phyloP scores from a whole-genome alignment of 2,797 vertebrate genomes.

The Stomatorhinus walkeri region DNA sequence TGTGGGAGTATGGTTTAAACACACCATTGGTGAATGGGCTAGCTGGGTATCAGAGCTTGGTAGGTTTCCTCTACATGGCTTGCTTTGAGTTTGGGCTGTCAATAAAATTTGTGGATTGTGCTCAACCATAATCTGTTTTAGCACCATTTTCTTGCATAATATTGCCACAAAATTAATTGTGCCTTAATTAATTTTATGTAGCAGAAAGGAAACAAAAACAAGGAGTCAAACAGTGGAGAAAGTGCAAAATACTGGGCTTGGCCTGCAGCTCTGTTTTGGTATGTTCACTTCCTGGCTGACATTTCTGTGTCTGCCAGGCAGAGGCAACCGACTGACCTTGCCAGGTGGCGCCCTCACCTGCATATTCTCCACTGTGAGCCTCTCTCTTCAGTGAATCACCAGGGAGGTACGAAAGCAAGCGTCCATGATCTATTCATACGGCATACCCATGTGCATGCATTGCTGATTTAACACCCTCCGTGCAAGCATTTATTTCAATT shows the following conservation, averaged over 20 bases:
- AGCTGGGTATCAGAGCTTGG: neutral
- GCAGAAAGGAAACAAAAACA: neutral
- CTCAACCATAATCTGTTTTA: neutral
- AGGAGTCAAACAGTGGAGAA: neutral
- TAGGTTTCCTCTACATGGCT: neutral
- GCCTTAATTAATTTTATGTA: neutral
- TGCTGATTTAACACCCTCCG: neutral
- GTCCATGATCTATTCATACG: neutral
- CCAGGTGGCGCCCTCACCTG: neutral
- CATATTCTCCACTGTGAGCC: neutral
- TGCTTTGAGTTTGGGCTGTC: neutral
- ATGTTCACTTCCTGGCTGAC: neutral
- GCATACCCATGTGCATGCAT: neutral
- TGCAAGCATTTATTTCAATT: neutral
- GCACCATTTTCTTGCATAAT: neutral
- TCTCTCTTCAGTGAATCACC: neutral
- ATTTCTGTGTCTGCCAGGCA: neutral
- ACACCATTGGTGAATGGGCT: neutral
- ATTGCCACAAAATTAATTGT: neutral
- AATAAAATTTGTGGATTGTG: neutral
- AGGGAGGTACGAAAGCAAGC: neutral
- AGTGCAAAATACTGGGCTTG: neutral
- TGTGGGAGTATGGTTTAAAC: neutral
- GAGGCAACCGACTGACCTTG: neutral
- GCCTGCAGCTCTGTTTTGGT: neutral